Evolutionary conservation across 2,888 invertebrate species (phyloP), one percentile per base, ranked within the genome.

Genomic region (Zootermopsis nevadensis): DNA sequence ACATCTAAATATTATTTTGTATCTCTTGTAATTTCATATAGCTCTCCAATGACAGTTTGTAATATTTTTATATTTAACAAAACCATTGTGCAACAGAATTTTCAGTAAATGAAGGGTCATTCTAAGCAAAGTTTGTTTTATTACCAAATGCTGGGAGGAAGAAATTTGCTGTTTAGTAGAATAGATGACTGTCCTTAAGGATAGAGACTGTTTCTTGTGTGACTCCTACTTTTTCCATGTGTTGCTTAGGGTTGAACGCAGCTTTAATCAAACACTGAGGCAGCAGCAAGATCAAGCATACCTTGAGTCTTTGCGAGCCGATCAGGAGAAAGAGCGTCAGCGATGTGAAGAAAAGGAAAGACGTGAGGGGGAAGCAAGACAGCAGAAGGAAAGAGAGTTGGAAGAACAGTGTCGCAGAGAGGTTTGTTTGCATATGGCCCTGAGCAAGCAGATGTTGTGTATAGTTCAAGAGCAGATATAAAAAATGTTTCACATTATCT

Each of bases 251-350:
- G 93, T 96, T 87, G 96, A 97, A 88, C 93, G 96, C 31, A 96
- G 94, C 87, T 92, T 82, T 86, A 97, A 96, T 84, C 96, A 97
- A 86, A 95, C 96, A 0, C 90, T 99, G 80, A 93, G 99, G 53
- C 94, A 95, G 81, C 94, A 98, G 86, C 99, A 99, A 89, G 99
- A 99, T 89, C 95, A 95, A 88, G 99, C 98, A 0, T 99, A 98
- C 88, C 93, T 95, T 88, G 96, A 96, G 89, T 98, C 98, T 7
- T 90, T 99, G 67, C 92, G 94, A 67, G 97, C 97, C 0, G 99
- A 99, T 90, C 98, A 98, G 89, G 98, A 98, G 89, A 99, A 99
- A 90, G 98, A 98, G 89, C 92, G 96, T 0, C 91, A 91, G 79
- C 92, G 93, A 60, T 92, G 92, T 86, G 92, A 93, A 85, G 93